Evolutionary conservation across 1,140 invertebrate species (phyloP).

Genomic region (Triops longicaudatus): DNA sequence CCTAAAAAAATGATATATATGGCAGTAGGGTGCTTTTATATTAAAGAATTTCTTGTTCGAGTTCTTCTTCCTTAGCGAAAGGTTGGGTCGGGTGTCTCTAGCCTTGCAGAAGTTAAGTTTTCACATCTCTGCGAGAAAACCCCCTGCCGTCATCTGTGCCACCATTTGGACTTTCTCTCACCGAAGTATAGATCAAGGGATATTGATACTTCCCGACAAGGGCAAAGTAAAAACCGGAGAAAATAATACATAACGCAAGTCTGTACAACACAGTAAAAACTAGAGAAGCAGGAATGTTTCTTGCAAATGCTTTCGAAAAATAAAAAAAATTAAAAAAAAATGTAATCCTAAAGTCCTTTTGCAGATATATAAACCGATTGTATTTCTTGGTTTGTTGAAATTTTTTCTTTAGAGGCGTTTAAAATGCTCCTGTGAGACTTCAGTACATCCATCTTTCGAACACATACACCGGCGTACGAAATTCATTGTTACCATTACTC

Average conservation of each 20-base stretch:
- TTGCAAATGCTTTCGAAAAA: too few species aligned
- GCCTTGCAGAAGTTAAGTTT: neutral
- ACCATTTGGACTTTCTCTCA: neutral
- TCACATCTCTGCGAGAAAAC: neutral
- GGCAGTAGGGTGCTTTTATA: slow-evolving; percentile 10
- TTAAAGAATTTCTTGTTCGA: neutral
- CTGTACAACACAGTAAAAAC: neutral
- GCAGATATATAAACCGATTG: too few species aligned
- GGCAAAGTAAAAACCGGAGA: neutral
- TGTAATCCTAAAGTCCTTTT: too few species aligned
- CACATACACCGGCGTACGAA: too few species aligned
- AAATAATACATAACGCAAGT: neutral
- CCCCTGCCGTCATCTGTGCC: neutral
- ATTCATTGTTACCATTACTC: too few species aligned
- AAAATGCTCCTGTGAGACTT: too few species aligned
- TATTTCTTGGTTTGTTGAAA: too few species aligned
- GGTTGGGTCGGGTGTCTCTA: neutral
- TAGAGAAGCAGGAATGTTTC: too few species aligned
- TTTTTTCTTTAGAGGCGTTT: too few species aligned
- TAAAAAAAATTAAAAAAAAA: too few species aligned
- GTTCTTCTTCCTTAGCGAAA: neutral
- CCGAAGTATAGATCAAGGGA: neutral
- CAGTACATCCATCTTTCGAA: too few species aligned
- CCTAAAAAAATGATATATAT: neutral
- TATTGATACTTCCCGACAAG: slow-evolving; percentile 2